Conservation (phyloP, 1,140 invertebrate species). For the Lanistes nyassanus region DNA sequence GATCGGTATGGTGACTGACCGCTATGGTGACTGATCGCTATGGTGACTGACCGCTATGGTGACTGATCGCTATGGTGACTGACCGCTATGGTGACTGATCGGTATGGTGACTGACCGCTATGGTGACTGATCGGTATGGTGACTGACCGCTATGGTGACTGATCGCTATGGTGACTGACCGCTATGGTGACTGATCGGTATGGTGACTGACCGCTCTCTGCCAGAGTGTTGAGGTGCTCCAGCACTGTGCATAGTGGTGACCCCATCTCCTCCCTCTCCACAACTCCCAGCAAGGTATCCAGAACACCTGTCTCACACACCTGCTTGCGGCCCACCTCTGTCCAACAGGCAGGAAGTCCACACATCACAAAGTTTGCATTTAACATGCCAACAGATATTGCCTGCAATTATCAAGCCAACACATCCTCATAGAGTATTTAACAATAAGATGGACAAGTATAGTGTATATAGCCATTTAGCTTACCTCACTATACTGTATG, state of each 20-base stretch:
- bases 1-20: too few relatives aligned
- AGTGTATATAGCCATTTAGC: too few relatives aligned
- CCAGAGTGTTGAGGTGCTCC: constrained; percentile 63
- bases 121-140: not conserved
- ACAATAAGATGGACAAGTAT: too few relatives aligned
- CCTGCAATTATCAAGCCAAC: not conserved
- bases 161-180: not conserved
- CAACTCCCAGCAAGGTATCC: constrained; percentile 41
- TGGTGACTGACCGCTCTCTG: constrained; percentile 61
- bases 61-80: not conserved
- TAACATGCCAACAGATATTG: not conserved
- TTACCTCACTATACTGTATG: too few relatives aligned
- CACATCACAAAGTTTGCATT: not conserved
- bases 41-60: not conserved
- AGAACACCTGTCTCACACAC: constrained; percentile 41
- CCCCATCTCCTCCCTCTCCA: constrained; percentile 34
- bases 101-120: not conserved
- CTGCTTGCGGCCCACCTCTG: constrained; percentile 55
- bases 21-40: too few relatives aligned
- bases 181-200: not conserved
- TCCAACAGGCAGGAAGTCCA: constrained; percentile 22
- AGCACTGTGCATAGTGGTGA: constrained; percentile 58
- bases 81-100: not conserved
- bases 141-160: not conserved
- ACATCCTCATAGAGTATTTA: too few relatives aligned